Evolutionary conservation across 2,797 vertebrate species (phyloP).

Genomic region (Gastrophryne carolinensis): DNA sequence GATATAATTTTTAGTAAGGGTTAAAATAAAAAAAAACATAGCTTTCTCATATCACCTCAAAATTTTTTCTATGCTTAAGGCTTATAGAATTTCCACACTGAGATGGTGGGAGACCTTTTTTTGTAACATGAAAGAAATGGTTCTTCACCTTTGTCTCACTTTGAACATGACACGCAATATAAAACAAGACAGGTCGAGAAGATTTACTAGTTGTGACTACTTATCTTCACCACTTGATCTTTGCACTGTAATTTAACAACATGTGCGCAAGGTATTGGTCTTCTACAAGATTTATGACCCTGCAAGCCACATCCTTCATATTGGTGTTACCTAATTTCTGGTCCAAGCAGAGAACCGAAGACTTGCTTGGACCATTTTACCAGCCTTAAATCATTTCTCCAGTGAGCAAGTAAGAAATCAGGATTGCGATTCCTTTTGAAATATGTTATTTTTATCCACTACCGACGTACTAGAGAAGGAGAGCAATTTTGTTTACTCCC

Average conservation of each 20-base stretch:
- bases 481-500: constrained; percentile 79
- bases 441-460: constrained; percentile 68
- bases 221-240: constrained; percentile 41
- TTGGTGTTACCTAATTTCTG: constrained; percentile 49
- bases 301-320: constrained; percentile 39
- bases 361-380: neutral
- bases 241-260: constrained; percentile 47
- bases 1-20: too few species aligned
- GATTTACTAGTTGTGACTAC: constrained; percentile 25
- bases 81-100: too few species aligned
- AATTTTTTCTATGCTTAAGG: too few species aligned
- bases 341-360: constrained; percentile 35
- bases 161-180: constrained; percentile 15
- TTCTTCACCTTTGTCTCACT: neutral
- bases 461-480: constrained; percentile 60
- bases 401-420: constrained; percentile 54
- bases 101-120: neutral
- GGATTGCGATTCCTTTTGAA: constrained; percentile 58
- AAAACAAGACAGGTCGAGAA: constrained; percentile 2
- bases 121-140: neutral
- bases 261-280: constrained; percentile 30
- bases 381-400: constrained; percentile 55
- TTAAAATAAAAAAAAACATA: too few species aligned
- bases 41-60: too few species aligned
- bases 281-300: constrained; percentile 14